Evolutionary conservation across 2,797 vertebrate species (phyloP), one percentile per base, ranked within the genome.

Genomic region (Novumbra hubbsi): DNA sequence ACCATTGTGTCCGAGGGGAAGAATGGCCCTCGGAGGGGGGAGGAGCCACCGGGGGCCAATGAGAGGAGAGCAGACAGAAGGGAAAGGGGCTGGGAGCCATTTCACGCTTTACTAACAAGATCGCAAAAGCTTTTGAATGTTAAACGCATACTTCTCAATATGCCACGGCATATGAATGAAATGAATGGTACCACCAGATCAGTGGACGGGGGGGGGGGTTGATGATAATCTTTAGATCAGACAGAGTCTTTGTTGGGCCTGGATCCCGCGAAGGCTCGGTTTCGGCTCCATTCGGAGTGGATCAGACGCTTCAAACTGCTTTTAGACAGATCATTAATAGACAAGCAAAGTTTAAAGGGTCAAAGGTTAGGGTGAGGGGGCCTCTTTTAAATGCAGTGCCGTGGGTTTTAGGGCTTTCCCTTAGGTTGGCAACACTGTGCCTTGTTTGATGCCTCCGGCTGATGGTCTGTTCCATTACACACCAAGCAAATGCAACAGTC

Each of bases 91-190:
- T 83, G 84, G 78, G 88, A 78, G 83, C 90, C 88, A 93, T 94
- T 94, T 94, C 93, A 94, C 91, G 92, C 93, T 93, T 91, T 89
- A 79, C 92, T 94, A 94, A 94, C 92, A 90, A 92, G 91, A 90
- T 89, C 85, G 88, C 80, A 87, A 89, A 88, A 89, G 90, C 92
- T 90, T 93, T 92, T 93, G 89, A 92, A 90, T 88, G 92, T 92
- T 94, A 92, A 92, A 90, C 76, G 83, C 85, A 90, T 76, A 91
- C 88, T 91, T 87, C 80, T 90, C 91, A 92, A 88, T 91, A 89
- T 90, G 86, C 87, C 82, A 60, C 55, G 21, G 55, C 78, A 81
- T 79, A 84, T 84, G 12, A 28, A 75, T 91, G 89, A 93, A 93
- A 91, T 92, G 89, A 93, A 93, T 92, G 84, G 87, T 92, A 92